Conservation (phyloP, 1,140 invertebrate species). For the Temnothorax longispinosus region DNA sequence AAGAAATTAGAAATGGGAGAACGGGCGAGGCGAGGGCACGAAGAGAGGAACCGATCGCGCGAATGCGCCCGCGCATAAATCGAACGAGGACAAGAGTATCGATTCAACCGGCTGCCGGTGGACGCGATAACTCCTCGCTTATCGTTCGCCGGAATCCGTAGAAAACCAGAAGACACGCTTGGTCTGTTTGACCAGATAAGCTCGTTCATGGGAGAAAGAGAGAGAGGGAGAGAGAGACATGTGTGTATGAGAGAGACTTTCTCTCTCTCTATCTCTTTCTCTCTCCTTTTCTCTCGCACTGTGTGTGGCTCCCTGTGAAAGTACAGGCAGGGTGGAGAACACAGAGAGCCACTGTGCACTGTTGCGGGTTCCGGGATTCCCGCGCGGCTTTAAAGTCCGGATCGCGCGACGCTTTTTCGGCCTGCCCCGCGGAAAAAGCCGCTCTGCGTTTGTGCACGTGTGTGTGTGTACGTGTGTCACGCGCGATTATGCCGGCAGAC, state of each 20-base stretch:
- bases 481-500: constrained; percentile 52
- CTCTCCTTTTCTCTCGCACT: not conserved
- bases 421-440: constrained; percentile 30
- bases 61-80: constrained; percentile 41
- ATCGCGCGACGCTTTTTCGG: constrained; percentile 55
- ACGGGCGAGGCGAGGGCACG: not conserved
- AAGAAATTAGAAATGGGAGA: constrained; percentile 21
- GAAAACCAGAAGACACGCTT: constrained; percentile 54
- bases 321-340: constrained; percentile 8
- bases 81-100: constrained; percentile 54
- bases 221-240: not conserved
- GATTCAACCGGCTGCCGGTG: constrained; percentile 54
- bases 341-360: constrained; percentile 44
- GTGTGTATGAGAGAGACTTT: not conserved
- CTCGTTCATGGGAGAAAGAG: constrained; percentile 2
- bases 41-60: constrained; percentile 39
- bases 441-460: not conserved
- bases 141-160: constrained; percentile 57
- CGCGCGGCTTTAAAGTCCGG: constrained; percentile 47
- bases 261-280: constrained; percentile 17
- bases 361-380: constrained; percentile 52
- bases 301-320: not conserved
- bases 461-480: constrained; percentile 4
- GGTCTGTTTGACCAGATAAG: constrained; percentile 51
- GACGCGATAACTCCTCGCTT: constrained; percentile 64